phyloP scores from a whole-genome alignment of 2,797 vertebrate genomes.

The Rousettus madagascariensis region DNA sequence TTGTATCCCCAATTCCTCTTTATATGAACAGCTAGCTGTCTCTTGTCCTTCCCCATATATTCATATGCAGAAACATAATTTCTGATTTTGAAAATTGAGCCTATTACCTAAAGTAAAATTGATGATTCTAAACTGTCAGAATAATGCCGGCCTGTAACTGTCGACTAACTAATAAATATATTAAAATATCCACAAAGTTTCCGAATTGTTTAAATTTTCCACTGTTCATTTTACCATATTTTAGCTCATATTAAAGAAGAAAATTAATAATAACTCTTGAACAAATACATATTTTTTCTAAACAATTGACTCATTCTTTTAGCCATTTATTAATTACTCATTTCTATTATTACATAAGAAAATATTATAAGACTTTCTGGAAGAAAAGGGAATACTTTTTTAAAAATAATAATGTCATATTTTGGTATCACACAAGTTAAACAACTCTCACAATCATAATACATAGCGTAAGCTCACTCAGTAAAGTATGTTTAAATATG shows the following conservation, averaged over 20 bases:
- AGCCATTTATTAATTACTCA: not conserved
- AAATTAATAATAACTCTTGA: not conserved
- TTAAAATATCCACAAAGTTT: not conserved
- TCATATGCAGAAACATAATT: not conserved
- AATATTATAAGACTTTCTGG: not conserved
- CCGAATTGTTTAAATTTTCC: not conserved
- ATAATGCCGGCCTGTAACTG: not conserved
- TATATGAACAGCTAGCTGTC: not conserved
- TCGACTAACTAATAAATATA: not conserved
- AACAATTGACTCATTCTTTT: not conserved
- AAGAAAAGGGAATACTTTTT: not conserved
- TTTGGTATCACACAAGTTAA: not conserved
- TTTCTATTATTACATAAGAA: not conserved
- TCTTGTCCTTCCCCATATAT: not conserved
- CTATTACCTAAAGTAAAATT: not conserved
- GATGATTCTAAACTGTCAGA: not conserved
- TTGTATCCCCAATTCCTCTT: not conserved
- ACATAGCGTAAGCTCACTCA: not conserved
- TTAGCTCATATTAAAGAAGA: not conserved
- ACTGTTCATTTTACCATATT: not conserved
- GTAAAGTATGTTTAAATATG: not conserved
- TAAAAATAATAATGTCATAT: not conserved
- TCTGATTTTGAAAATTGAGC: not conserved
- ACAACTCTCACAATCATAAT: not conserved
- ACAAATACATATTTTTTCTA: not conserved